Base-by-base conservation (phyloP, 2,888 invertebrate species). In the Calameuta filiformis region DNA sequence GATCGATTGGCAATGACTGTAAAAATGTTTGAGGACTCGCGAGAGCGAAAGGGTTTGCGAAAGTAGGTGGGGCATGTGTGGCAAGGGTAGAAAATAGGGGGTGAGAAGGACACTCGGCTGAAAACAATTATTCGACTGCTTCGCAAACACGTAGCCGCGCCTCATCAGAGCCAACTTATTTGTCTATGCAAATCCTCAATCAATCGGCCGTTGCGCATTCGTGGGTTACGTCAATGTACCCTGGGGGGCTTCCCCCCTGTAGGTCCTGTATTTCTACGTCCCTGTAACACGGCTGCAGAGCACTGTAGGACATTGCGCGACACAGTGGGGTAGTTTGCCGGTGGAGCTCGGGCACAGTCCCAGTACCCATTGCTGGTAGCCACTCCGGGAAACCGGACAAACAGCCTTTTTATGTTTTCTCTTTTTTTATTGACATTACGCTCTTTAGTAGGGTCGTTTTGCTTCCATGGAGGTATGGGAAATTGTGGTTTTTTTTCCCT, bases 101-200 rank as follows among this genome's bases (percentile, higher is more conserved):
- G 1, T 56, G 56, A 56, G 56, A 56, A 23, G 23, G 56, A 15
- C 56, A 56, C 56, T 56, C 56, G 56, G 75, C 76, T 76, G 82
- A 83, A 83, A 83, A 83, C 82, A 83, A 84, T 85, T 82, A 81
- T 86, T 86, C 86, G 82, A 85, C 81, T 83, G 84, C 83, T 76
- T 77, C 56, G 80, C 82, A 85, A 86, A 86, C 81, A 88, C 81
- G 77, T 81, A 79, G 82, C 81, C 76, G 81, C 83, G 85, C 85
- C 84, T 89, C 89, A 87, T 89, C 88, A 85, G 86, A 84, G 85
- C 83, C 82, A 84, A 88, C 90, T 89, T 90, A 91, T 91, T 91
- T 91, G 89, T 87, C 87, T 91, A 91, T 91, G 91, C 90, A 91
- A 91, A 91, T 90, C 87, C 87, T 87, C 88, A 87, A 90, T 91